Conservation (phyloP, 1,140 invertebrate genomes). For the roundworm (Caenorhabditis elegans) region DNA sequence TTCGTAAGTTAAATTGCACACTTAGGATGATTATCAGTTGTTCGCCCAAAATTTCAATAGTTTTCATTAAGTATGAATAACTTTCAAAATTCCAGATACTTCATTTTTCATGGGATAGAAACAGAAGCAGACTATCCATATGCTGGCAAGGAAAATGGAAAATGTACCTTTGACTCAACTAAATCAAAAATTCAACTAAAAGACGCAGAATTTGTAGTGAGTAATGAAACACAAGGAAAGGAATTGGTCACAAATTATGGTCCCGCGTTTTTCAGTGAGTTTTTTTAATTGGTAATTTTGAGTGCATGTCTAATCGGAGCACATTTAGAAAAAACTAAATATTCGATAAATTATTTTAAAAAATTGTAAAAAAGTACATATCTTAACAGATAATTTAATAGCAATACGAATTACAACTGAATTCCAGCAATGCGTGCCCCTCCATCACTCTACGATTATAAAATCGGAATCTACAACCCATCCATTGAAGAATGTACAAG, state of each 20-base stretch:
- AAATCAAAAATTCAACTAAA: background rate
- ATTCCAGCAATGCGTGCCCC: slow-evolving; percentile 22
- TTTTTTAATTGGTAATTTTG: background rate
- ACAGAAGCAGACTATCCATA: background rate
- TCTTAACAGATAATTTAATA: no score
- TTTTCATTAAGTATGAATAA: no score
- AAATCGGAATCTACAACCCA: slow-evolving; percentile 19
- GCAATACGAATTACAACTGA: no score
- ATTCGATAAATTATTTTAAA: no score
- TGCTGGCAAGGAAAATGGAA: background rate
- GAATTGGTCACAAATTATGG: background rate
- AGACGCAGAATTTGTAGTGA: background rate
- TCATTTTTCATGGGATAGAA: no score
- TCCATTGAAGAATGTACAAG: background rate
- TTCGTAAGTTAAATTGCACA: background rate
- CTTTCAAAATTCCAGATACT: no score
- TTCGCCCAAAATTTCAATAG: no score
- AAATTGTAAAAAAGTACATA: no score
- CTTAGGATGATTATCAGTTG: background rate
- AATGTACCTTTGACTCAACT: background rate
- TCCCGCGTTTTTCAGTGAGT: slow-evolving; percentile 17
- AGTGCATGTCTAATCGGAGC: no score
- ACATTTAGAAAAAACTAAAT: no score
- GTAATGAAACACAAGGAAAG: background rate
- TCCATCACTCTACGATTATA: background rate